Evolutionary conservation across 2,113 vertebrate genomes (phyloP).

Genomic region (Xiphias gladius): DNA sequence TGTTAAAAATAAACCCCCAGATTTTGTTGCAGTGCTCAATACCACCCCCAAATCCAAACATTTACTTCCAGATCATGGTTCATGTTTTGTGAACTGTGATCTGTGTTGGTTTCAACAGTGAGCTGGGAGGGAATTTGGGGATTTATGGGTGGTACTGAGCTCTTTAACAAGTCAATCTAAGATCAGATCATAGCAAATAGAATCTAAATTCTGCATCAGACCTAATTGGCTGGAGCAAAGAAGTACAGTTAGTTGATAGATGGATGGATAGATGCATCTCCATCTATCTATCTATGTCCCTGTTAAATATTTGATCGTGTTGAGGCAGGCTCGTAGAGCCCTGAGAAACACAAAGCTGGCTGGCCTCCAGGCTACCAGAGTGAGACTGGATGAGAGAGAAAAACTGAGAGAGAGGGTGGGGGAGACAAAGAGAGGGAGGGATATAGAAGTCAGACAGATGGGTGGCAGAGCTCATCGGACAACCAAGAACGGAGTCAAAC

Average conservation of each 20-base stretch:
- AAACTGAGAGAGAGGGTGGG: background rate
- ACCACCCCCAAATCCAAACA: background rate
- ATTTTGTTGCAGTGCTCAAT: background rate
- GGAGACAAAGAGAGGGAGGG: background rate
- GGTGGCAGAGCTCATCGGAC: constrained; percentile 22
- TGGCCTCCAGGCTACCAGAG: constrained; percentile 6
- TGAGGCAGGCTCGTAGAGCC: constrained; percentile 8
- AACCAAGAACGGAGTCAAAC: constrained; percentile 9
- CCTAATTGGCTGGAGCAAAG: background rate
- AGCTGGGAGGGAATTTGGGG: background rate
- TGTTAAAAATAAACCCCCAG: background rate
- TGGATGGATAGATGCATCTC: background rate
- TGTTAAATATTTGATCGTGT: constrained; percentile 36
- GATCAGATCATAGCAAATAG: background rate
- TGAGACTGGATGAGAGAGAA: background rate
- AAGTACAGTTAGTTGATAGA: background rate
- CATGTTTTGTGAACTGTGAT: background rate
- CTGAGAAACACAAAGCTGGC: constrained; percentile 40
- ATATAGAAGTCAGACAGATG: constrained; percentile 34
- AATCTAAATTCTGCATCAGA: constrained; percentile 1
- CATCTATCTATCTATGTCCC: background rate
- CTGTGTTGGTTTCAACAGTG: too few species aligned
- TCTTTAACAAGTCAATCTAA: background rate
- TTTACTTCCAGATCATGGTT: background rate
- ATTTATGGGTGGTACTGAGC: background rate